Conservation (phyloP, 2,888 invertebrate species). For the Eristalis pertinax region DNA sequence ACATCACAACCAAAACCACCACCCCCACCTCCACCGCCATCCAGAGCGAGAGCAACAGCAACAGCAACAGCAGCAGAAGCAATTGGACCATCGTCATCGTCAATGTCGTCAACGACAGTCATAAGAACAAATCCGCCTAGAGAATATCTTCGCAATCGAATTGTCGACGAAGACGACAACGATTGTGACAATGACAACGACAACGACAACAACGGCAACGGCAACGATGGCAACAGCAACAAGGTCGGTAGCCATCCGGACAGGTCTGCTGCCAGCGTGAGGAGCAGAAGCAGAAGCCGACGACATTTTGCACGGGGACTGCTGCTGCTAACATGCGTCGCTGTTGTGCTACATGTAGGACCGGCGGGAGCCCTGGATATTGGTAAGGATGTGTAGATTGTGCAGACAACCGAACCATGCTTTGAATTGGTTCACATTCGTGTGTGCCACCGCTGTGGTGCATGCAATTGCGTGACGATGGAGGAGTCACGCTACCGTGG, state of each 20-base stretch:
- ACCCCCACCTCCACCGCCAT: conserved; percentile 1
- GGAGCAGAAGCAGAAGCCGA: conserved; percentile 12
- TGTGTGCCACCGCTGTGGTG: conserved; percentile 21
- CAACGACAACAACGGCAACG: conserved; percentile 18
- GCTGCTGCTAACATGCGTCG: conserved; percentile 61
- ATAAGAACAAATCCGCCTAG: conserved; percentile 47
- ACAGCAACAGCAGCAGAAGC: conserved; percentile 16
- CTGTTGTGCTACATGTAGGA: conserved; percentile 40
- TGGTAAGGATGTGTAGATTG: conserved; percentile 58
- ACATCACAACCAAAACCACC: neutral
- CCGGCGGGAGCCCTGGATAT: conserved; percentile 62
- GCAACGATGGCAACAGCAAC: conserved; percentile 30
- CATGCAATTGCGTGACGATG: conserved; percentile 63
- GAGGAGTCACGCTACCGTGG: conserved; percentile 65
- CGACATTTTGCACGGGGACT: conserved; percentile 39
- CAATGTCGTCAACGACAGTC: conserved; percentile 23
- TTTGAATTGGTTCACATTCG: neutral
- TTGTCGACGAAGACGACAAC: conserved; percentile 29
- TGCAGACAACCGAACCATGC: neutral
- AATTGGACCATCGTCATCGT: conserved; percentile 17
- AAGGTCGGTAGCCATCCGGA: neutral
- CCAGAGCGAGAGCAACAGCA: neutral
- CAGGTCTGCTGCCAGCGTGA: neutral
- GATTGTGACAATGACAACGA: neutral
- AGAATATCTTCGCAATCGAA: conserved; percentile 63